Base-by-base conservation (phyloP, 2,888 invertebrate species). In the Drosophila gaucha region DNA sequence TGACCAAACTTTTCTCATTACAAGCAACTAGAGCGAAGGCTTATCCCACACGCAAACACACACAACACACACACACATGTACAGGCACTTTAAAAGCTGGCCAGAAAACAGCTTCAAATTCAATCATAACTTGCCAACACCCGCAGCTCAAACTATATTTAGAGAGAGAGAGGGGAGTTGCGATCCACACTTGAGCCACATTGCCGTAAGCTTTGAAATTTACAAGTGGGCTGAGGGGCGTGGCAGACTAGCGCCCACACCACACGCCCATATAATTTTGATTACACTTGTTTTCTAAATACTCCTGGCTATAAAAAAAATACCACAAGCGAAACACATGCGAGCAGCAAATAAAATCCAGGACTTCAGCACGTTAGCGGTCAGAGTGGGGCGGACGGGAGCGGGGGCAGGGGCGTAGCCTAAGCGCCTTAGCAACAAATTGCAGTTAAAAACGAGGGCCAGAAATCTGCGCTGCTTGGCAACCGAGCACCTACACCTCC, bases 201-300 rank as follows among this genome's bases (percentile, higher is more conserved):
- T 77, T 63, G 74, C 67, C 59, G 58, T 62, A 71, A 79, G 84
- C 83, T 65, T 71, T 77, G 59, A 77, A 72, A 82, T 80, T 78
- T 80, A 80, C 72, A 78, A 75, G 66, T 38, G 33, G 49, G 49
- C 28, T 41, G 43, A 12, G 22, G 16, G 43, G 47, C 14, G 31
- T 35, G 39, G 36, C 54, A 26, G 26, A 14, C 26, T 36, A n/a
- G 41, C 50, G 12, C 24, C 49, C 35, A 35, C 49, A 59, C 55
- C 59, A 64, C 80, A 86, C 82, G 78, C 85, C 82, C 86, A 86
- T 83, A 83, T 83, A 86, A 84, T 83, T 83, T 84, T 86, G 82
- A 83, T 83, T 86, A 83, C 82, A 83, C 85, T 83, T 83, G 86
- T 83, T 82, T 84, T 80, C 84, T 83, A 86, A 83, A 83, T 83